These are phyloP conservation scores for Psophia crepitans DNA, from an alignment of 2,113 vertebrate species.

Conservation along the genomic window DNA sequence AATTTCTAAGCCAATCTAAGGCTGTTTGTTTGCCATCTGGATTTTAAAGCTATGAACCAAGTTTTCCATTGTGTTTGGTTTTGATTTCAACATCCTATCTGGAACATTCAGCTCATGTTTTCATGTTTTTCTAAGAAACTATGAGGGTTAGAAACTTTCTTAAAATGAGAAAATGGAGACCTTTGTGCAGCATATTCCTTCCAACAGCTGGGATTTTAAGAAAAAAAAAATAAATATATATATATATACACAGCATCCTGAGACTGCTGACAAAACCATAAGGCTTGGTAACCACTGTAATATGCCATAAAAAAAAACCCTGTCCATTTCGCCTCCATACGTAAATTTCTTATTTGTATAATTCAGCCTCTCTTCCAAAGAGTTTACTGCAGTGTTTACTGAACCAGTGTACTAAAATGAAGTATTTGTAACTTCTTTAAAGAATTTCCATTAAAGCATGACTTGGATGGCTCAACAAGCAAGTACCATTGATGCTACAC, in stretches of 20 bases:
- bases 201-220: not conserved
- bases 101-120: constrained; percentile 34
- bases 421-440: not conserved
- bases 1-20: not conserved
- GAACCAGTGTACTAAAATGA: not conserved
- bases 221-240: not conserved
- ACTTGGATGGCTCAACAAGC: not conserved
- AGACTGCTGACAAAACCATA: not conserved
- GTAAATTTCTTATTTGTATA: not conserved
- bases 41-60: not conserved
- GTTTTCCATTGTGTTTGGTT: constrained; percentile 17
- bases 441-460: not conserved
- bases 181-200: not conserved
- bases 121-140: constrained; percentile 1
- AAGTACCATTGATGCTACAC: not conserved
- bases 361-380: not conserved
- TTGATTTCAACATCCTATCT: constrained; percentile 40
- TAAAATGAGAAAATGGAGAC: not conserved
- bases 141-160: not conserved
- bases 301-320: not conserved
- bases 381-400: not conserved
- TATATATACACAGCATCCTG: not conserved
- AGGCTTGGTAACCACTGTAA: not conserved
- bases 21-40: not conserved
- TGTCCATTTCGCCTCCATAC: not conserved